Base-by-base conservation (phyloP, 2,797 vertebrate species). In the Esox lucius region DNA sequence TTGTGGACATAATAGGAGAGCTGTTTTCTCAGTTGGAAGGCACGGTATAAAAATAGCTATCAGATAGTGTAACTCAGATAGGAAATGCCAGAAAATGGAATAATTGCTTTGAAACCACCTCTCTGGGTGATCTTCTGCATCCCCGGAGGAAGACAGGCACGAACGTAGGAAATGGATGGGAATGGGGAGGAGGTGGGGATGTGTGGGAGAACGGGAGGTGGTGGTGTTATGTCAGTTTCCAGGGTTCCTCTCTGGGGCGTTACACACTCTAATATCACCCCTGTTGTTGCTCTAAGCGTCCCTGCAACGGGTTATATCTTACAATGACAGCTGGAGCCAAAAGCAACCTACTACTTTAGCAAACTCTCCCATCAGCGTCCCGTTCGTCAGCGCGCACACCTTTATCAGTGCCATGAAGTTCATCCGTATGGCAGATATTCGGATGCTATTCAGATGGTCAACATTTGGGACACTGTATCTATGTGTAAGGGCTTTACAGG, bases 211-310 rank as follows among this genome's bases (percentile, higher is more conserved):
- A 31, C 1, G 28, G 28, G 28, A 31, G 28, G 28, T 31, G 31
- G 66, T 22, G 65, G 59, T 73, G 74, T 83, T 79, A 84, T 78
- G 79, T 84, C 79, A 85, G 48, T 48, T 65, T 75, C 33, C 12
- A 15, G 70, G 71, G 82, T 78, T 81, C 78, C 83, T 71, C 81
- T 75, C 71, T 66, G 66, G 71, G 71, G 28, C 42, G 53, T 53
- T 53, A 19, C 28, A 31, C 31, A 31, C 28, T 31, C 31, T 31
- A 31, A 31, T 31, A 31, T 31, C 28, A 31, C 28, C 28, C 28
- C 28, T 31, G 49, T 19, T 53, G 49, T 53, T 19, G 49, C 28
- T 31, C 28, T 31, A 31, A 31, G 28, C 28, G 28, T 31, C 28
- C 28, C 28, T 31, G 49, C 16, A 6, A 19, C 17, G 49, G 49